phyloP scores from a whole-genome alignment of 2,797 vertebrate species.

The Zonotrichia albicollis region DNA sequence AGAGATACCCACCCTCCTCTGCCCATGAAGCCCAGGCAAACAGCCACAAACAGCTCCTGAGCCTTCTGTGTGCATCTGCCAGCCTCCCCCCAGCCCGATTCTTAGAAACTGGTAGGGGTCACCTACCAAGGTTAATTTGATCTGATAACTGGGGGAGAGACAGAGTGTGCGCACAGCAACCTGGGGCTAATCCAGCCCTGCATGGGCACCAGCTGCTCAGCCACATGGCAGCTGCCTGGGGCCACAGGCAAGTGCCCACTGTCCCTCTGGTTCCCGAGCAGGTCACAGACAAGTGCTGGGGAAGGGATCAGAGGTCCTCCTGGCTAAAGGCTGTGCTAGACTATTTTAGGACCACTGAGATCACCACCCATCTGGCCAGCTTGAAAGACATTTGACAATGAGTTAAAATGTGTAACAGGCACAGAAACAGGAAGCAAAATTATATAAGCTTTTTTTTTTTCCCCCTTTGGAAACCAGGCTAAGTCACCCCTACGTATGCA shows the following conservation, averaged over 20 bases:
- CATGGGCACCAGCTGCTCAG: not conserved
- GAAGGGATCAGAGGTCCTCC: not conserved
- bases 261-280: not conserved
- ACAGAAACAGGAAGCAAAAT: not conserved
- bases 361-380: conserved; percentile 67
- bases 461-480: not conserved
- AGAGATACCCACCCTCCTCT: not conserved
- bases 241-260: not conserved
- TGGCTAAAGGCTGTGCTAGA: not conserved
- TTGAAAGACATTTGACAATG: conserved; percentile 17
- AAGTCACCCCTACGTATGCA: not conserved
- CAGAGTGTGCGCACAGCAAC: not conserved
- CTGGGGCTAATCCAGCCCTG: conserved; percentile 20
- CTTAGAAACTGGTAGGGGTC: conserved; percentile 5
- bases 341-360: conserved; percentile 57
- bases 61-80: conserved; percentile 34
- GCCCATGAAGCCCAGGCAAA: not conserved
- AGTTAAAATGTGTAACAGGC: conserved; percentile 46
- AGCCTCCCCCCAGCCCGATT: not conserved
- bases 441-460: not conserved
- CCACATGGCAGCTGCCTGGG: conserved; percentile 49
- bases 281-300: not conserved
- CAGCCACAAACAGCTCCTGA: accelerated
- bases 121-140: conserved; percentile 59
- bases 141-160: conserved; percentile 11